Percentiles rank a stretch among this genome's conserved stretches.
Conservation (phyloP, 2,888 invertebrate genomes). For the Taphrorychus bicolor region DNA sequence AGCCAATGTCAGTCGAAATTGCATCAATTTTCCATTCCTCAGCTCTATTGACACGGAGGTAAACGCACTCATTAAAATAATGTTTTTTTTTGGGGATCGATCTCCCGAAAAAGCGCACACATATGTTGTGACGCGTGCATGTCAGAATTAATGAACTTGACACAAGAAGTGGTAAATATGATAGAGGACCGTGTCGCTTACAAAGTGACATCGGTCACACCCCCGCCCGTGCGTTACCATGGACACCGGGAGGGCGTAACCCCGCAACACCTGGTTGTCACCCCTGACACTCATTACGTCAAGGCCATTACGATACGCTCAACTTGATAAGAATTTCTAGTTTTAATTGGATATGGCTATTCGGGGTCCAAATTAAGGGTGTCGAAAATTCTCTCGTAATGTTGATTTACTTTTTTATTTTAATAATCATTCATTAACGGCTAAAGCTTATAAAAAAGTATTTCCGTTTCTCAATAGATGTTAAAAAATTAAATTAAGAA, state of each 20-base stretch:
- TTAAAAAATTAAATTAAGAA: no score
- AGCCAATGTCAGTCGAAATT: neutral
- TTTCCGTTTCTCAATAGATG: no score
- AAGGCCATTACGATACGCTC: constrained; percentile 28
- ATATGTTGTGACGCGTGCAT: constrained; percentile 57
- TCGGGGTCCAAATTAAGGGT: no score
- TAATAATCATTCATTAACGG: no score
- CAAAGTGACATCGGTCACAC: constrained; percentile 53
- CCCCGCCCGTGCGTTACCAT: constrained; percentile 55
- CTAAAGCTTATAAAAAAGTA: no score
- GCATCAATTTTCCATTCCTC: neutral
- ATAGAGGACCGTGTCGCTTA: constrained; percentile 53
- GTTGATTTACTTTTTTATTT: no score
- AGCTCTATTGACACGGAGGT: neutral
- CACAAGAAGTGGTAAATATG: constrained; percentile 52
- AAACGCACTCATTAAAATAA: neutral
- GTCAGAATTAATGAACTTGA: constrained; percentile 56
- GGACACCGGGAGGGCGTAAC: constrained; percentile 54
- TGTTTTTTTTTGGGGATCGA: constrained; percentile 2
- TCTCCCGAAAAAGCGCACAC: constrained; percentile 26
- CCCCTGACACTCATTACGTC: constrained; percentile 39
- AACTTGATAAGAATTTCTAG: constrained; percentile 30
- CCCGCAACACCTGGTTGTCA: constrained; percentile 55
- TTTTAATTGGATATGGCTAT: constrained; percentile 8
- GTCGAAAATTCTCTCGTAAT: no score